Base-by-base conservation (phyloP, 2,888 invertebrate genomes). In the Cephonodes hylas region DNA sequence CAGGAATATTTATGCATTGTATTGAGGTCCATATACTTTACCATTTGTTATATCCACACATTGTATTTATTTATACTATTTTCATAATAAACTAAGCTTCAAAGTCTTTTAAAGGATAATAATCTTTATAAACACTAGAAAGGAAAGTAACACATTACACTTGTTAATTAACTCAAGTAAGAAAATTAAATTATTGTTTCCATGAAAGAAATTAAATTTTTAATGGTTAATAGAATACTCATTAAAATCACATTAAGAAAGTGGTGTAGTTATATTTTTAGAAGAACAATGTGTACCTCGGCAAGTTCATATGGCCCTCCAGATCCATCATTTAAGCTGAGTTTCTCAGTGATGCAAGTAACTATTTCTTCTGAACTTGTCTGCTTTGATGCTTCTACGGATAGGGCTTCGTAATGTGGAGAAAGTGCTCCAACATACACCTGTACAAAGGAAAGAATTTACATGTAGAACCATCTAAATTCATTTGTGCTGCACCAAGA, bases 291-390 rank as follows among this genome's bases (percentile, higher is more conserved):
- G n/a, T 77, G 63, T 80, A 93, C 93, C 91, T 97, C 97, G 31
- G 97, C 96, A 86, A 97, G 91, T 86, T 97, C 97, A 86, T 96
- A 97, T 62, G 95, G 94, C 67, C 94, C 93, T 58, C 94, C 93
- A 31, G 91, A 81, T 70, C 90, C 90, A 92, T 93, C 88, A 66
- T 85, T 88, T 61, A 93, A 79, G 76, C 87, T 91, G 56, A 93
- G 89, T 74, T 93, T 93, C 77, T 97, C 96, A 66, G 96, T 96
- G 71, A 98, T 97, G 84, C 97, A 97, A 72, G 96, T 95, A 64
- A 98, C 97, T 77, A 98, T 97, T 91, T 98, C 98, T 76, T 97
- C 97, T 0, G 97, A 96, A 72, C 97, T 97, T 64, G 97, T 97
- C 86, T 97, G 96, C 83, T 97, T 98, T 71, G 97, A 97, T 63